Base-by-base conservation (phyloP, 2,113 vertebrate genomes). In the Baryphthengus martii region DNA sequence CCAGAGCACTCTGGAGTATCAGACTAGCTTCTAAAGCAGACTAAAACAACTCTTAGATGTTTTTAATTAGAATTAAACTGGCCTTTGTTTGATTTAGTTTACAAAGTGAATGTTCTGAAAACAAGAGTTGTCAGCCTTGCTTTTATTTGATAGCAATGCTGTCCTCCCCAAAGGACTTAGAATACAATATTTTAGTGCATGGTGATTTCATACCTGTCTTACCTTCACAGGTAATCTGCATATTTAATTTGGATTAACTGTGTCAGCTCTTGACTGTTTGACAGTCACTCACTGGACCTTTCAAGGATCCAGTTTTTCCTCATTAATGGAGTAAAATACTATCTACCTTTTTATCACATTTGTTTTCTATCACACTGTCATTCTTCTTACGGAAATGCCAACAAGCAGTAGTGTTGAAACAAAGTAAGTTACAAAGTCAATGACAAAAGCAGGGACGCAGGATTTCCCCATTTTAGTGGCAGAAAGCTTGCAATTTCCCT, bases 351-450 rank as follows among this genome's bases (percentile, higher is more conserved):
- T 61, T 42, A 91, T 29, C 58, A 23, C 65, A 80, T 33, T 89
- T 74, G 50, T 87, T 89, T 95, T 79, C 90, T 88, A 56, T 68
- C 21, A 89, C 55, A 31, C 35, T 76, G 86, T 39, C 80, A 95
- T 33, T 56, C 55, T 83, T 83, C 67, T 83, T 77, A 86, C 8
- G 25, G 68, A 95, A 94, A 86, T 74, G 76, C 55, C 65, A 92
- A 84, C 25, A 73, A 89, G 72, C 68, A 76, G 72, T 37, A 42
- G 76, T 55, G 68, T 44, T 89, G 63, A 50, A 94, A 90, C 82
- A 90, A 89, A 78, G 44, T 65, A 95, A 93, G 70, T 78, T 93
- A 90, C 68, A 90, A 94, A 92, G 61, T 92, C 42, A 67, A 65
- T 42, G 47, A 68, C 40, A 86, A n/a, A 86, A 86, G 40, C 44